Percentiles rank a stretch among this genome's conserved stretches.
These are phyloP conservation scores for Sinella curviseta DNA, from an alignment of 1,140 invertebrate genomes.

Conservation along the genomic window DNA sequence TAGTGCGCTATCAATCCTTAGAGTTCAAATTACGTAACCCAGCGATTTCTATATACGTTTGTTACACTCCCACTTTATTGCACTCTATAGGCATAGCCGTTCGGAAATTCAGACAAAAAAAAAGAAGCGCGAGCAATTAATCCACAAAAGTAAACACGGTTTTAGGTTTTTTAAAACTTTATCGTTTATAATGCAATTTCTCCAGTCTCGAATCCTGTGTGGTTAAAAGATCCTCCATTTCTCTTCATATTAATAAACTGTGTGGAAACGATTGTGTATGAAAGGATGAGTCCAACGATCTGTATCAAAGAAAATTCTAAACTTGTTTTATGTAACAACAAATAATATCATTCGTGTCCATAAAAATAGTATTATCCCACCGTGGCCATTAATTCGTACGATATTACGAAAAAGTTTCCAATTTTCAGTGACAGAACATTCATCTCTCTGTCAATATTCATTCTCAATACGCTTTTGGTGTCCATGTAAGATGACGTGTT, in stretches of 20 bases:
- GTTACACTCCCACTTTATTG: too few relatives aligned
- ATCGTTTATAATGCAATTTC: too few relatives aligned
- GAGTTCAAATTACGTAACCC: too few relatives aligned
- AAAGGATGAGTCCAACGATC: not conserved
- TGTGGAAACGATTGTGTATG: not conserved
- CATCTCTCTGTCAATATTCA: constrained; percentile 8
- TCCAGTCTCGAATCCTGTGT: not conserved
- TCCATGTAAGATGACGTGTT: not conserved
- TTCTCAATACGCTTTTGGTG: not conserved
- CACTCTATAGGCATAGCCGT: too few relatives aligned
- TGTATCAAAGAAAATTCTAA: not conserved
- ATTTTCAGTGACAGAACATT: not conserved
- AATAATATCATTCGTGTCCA: not conserved
- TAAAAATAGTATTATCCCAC: not conserved
- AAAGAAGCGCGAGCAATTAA: too few relatives aligned
- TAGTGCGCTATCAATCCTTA: too few relatives aligned
- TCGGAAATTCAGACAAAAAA: too few relatives aligned
- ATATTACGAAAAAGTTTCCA: not conserved
- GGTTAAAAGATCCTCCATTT: too few relatives aligned
- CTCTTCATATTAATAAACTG: not conserved
- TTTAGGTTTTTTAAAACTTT: too few relatives aligned
- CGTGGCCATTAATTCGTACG: not conserved
- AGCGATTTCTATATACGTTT: too few relatives aligned
- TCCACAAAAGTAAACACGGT: too few relatives aligned
- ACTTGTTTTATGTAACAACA: not conserved